Evolutionary conservation across 2,113 vertebrate genomes (phyloP).

Genomic region (Poeciliopsis turrubarensis): DNA sequence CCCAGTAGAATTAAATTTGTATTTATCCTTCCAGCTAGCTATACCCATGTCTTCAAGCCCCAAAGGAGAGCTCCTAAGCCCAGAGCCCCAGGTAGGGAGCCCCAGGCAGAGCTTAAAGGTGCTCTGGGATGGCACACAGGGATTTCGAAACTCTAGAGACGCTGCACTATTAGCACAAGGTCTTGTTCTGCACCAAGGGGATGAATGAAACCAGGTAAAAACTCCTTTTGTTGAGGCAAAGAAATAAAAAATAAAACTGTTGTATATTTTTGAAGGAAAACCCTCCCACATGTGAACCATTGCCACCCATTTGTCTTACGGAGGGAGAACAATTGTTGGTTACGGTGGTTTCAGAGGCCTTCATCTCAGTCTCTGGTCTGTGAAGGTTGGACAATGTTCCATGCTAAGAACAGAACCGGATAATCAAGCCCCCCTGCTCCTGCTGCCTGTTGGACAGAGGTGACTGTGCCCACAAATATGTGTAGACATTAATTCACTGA

Average conservation of each 20-base stretch:
- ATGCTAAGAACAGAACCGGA: constrained; percentile 65
- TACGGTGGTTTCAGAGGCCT: constrained; percentile 48
- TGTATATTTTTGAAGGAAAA: constrained; percentile 17
- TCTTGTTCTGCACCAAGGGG: constrained; percentile 20
- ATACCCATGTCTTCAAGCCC: constrained; percentile 40
- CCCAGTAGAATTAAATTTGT: constrained; percentile 66
- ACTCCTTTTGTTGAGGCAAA: background rate
- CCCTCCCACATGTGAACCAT: constrained; percentile 24
- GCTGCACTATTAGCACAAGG: constrained; percentile 39
- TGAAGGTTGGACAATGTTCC: constrained; percentile 57
- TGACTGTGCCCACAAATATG: constrained; percentile 17
- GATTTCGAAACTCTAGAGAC: constrained; percentile 64
- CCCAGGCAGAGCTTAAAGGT: constrained; percentile 56
- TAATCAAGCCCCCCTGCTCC: constrained; percentile 69
- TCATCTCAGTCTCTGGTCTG: constrained; percentile 43
- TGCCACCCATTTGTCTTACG: constrained; percentile 35
- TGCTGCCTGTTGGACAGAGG: constrained; percentile 35
- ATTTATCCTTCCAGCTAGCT: constrained; percentile 56
- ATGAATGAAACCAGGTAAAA: constrained; percentile 11
- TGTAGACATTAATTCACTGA: constrained; percentile 40
- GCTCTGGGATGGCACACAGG: constrained; percentile 53
- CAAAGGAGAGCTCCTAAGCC: constrained; percentile 61
- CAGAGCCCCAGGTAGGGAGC: constrained; percentile 58
- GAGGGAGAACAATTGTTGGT: constrained; percentile 38
- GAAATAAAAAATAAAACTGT: background rate